Conservation (phyloP, 2,113 vertebrate species). For the Drymodes brunneopygia region DNA sequence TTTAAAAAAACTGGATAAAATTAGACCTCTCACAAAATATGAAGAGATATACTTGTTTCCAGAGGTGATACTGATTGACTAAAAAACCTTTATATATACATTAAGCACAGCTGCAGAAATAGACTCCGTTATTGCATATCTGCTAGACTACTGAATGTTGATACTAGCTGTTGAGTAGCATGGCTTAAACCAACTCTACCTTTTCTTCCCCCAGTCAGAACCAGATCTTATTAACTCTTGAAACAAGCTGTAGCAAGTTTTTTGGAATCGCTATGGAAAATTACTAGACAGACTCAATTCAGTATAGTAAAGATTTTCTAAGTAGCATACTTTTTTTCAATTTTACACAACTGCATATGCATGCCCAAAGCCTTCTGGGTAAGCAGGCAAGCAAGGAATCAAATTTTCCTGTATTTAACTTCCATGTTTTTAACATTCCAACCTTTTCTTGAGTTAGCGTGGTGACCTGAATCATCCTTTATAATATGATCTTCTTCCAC, state of each 20-base stretch:
- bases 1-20: neutral
- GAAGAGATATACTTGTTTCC: neutral
- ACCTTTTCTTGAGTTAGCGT: constrained; percentile 82
- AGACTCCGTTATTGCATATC: neutral
- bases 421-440: neutral
- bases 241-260: neutral
- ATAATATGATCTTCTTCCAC: constrained; percentile 86
- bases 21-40: neutral
- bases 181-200: neutral
- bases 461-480: constrained; percentile 85
- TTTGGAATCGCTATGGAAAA: neutral
- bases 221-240: neutral
- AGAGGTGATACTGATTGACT: neutral
- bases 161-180: neutral
- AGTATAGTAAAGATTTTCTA: neutral
- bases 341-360: neutral
- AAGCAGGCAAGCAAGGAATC: neutral
- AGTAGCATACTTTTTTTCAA: neutral
- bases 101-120: neutral
- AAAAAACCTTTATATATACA: neutral
- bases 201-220: neutral
- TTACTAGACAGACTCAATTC: neutral
- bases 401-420: neutral
- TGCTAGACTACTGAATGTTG: neutral
- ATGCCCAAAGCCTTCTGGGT: neutral